Evolutionary conservation across 1,140 invertebrate genomes (phyloP).

Genomic region (Heliconius hewitsoni): DNA sequence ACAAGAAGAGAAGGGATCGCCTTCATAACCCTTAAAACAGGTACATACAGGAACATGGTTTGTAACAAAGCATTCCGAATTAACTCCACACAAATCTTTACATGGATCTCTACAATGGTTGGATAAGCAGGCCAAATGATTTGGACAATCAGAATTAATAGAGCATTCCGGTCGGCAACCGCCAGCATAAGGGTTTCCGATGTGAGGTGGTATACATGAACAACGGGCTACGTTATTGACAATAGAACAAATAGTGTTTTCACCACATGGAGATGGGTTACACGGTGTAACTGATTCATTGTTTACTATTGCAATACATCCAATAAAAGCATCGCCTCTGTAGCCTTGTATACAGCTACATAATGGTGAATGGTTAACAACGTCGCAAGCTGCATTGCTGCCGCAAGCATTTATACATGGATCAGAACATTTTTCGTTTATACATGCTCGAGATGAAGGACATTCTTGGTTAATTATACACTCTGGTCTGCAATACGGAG

Average conservation of each 20-base stretch:
- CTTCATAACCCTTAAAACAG: constrained; percentile 87
- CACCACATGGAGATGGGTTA: constrained; percentile 90
- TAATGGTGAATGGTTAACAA: constrained; percentile 90
- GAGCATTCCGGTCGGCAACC: constrained; percentile 92
- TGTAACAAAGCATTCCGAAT: constrained; percentile 91
- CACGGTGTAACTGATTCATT: constrained; percentile 85
- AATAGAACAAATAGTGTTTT: constrained; percentile 89
- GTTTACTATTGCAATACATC: constrained; percentile 83
- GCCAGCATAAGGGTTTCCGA: constrained; percentile 89
- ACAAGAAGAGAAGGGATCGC: constrained; percentile 92
- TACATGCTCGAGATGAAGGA: constrained; percentile 87
- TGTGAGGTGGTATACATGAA: constrained; percentile 91
- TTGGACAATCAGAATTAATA: constrained; percentile 90
- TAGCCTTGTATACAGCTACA: constrained; percentile 89
- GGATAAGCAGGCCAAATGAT: constrained; percentile 89
- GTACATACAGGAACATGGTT: constrained; percentile 91
- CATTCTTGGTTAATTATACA: constrained; percentile 90
- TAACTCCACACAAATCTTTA: constrained; percentile 90
- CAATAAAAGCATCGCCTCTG: constrained; percentile 91
- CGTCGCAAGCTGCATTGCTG: constrained; percentile 88
- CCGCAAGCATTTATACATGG: constrained; percentile 90
- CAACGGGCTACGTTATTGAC: constrained; percentile 86
- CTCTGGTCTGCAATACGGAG: constrained; percentile 88
- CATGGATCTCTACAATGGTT: constrained; percentile 95
- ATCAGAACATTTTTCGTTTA: constrained; percentile 90